Conservation (phyloP, 1,140 invertebrate genomes). For the Sycobia sp. region DNA sequence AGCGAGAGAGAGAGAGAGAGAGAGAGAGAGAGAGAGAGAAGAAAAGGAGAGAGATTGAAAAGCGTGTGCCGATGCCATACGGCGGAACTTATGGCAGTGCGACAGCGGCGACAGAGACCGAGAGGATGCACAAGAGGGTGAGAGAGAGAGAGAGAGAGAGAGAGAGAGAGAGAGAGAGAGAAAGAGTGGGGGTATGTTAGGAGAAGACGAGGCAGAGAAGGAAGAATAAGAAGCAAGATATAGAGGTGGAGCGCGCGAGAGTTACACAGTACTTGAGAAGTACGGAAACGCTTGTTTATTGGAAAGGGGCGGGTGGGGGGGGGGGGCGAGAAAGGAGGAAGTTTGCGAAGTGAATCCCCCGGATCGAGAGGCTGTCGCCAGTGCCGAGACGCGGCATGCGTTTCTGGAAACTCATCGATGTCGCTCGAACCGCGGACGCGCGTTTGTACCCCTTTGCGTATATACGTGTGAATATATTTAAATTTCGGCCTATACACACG, state of each 20-base stretch:
- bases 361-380: conserved; percentile 38
- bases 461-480: too few species aligned
- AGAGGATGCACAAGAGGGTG: too few species aligned
- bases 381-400: conserved; percentile 30
- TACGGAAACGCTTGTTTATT: not conserved
- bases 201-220: not conserved
- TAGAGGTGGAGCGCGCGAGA: too few species aligned
- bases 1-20: too few species aligned
- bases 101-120: too few species aligned
- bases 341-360: conserved; percentile 40
- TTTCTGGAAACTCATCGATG: conserved; percentile 38
- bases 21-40: not conserved
- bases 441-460: not conserved
- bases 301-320: not conserved
- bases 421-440: conserved; percentile 30
- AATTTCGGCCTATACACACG: too few species aligned
- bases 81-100: too few species aligned
- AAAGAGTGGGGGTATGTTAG: not conserved
- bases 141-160: not conserved
- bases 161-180: not conserved
- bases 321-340: conserved; percentile 1
- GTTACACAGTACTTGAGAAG: conserved; percentile 6
- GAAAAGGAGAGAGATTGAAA: too few species aligned
- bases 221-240: not conserved
- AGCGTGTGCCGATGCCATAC: too few species aligned